Percentiles rank a stretch among this genome's conserved stretches.
Conservation (phyloP, 1,140 invertebrate species). For the Heterodera schachtii region DNA sequence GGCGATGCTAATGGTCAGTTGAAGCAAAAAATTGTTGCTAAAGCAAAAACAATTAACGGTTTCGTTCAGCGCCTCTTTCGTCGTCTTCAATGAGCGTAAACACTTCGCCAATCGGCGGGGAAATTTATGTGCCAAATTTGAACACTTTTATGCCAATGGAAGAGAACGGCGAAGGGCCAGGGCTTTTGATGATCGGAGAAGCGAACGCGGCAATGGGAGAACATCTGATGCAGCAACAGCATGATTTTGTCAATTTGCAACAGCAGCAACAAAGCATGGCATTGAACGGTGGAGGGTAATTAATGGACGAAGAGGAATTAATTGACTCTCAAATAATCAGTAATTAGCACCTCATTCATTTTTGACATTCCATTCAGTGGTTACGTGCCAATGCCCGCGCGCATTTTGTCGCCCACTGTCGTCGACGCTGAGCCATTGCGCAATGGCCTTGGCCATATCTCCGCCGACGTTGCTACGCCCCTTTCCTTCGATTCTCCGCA, state of each 20-base stretch:
- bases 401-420: not conserved
- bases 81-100: conserved; percentile 16
- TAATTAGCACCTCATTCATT: no score
- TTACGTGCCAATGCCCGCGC: not conserved
- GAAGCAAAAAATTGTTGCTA: not conserved
- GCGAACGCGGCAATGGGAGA: not conserved
- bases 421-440: not conserved
- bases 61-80: not conserved
- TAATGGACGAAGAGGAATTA: not conserved
- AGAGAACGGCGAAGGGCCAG: not conserved
- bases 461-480: not conserved
- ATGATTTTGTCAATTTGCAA: no score
- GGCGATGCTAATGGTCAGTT: not conserved
- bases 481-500: not conserved
- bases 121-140: not conserved
- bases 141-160: not conserved
- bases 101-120: conserved; percentile 7
- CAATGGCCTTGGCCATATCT: not conserved
- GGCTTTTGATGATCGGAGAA: conserved; percentile 2
- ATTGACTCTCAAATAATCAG: no score
- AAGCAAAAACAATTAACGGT: not conserved
- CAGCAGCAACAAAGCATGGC: not conserved
- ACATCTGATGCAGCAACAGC: not conserved
- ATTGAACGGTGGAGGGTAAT: not conserved
- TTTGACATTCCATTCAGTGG: not conserved